Evolutionary conservation across 2,888 invertebrate species (phyloP).

Genomic region (Pachliopta kotzebuea): DNA sequence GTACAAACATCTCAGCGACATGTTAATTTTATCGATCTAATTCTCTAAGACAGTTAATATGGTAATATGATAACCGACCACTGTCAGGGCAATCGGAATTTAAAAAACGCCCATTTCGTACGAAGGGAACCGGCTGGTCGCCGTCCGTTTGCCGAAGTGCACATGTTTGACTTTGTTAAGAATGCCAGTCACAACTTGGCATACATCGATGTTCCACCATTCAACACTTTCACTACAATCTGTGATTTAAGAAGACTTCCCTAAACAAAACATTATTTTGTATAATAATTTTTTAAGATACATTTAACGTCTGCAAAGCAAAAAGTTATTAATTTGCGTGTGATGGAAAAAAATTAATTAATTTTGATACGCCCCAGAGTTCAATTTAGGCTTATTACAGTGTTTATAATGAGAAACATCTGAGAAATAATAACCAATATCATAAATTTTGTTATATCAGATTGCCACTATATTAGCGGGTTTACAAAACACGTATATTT

Average conservation of each 20-base stretch:
- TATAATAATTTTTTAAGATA: too few species aligned
- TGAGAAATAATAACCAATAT: not conserved
- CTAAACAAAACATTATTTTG: not conserved
- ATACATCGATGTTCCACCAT: constrained; percentile 1
- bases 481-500: not conserved
- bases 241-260: not conserved
- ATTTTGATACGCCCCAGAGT: too few species aligned
- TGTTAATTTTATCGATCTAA: constrained; percentile 28
- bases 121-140: constrained; percentile 12
- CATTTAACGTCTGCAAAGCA: not conserved
- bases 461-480: not conserved
- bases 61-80: constrained; percentile 25
- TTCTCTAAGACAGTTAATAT: constrained; percentile 28
- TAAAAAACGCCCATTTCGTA: constrained; percentile 23
- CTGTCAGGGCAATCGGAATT: constrained; percentile 25
- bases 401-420: not conserved
- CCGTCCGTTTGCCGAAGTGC: constrained; percentile 13
- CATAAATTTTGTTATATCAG: not conserved
- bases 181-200: constrained; percentile 9
- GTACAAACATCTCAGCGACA: constrained; percentile 17
- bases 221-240: constrained; percentile 18
- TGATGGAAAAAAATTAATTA: not conserved
- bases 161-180: constrained; percentile 13
- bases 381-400: not conserved
- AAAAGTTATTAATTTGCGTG: not conserved